Evolutionary conservation across 64 coral and sea anemone species (phyloP), one percentile per base, ranked within the genome.

Genomic region (Hydrozoanthus tunicans): DNA sequence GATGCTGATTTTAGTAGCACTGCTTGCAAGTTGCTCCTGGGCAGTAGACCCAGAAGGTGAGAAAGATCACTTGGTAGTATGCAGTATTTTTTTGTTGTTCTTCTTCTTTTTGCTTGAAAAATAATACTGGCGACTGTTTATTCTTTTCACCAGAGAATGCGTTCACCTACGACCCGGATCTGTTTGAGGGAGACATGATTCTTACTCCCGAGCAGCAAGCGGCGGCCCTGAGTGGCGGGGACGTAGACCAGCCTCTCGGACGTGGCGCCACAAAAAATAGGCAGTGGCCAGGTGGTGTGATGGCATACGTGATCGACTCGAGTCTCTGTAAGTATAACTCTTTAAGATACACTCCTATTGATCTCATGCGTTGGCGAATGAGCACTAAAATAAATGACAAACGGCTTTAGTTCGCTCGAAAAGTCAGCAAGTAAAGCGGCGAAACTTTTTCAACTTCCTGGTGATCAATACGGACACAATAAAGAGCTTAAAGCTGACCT

Each of bases 141-240:
- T 14, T 75, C 43, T 4, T 3, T 27, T 43, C 10, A 61, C 6
- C 69, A 88, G 84, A 88, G 25, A 88, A 88, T 74, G 67, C 69
- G 54, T 88, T 88, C 69, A 73, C 84, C 1, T 86, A 70, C 79
- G 88, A 96, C 54, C 92, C 94, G n/a, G 90, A 96, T 77, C 85
- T 91, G 5, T 96, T 94, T 83, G 95, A 96, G 79, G 95, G 95
- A n/a, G 95, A 96, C 95, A 96, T 96, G 92, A 83, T 93, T 15
- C 78, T 96, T 15, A 96, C 95, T 9, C 54, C 82, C 0, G 92
- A 93, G 1, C 95, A 96, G 24, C 80, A 69, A 51, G 80, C 79
- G 55, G 95, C 95, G 0, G 92, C 92, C 6, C 15, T 89, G 7
- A 94, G 56, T 6, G 95, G 92, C 9, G 69, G 79, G 4, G 95